phyloP scores from a whole-genome alignment of 2,113 vertebrate species.

The Kobus ellipsiprymnus region DNA sequence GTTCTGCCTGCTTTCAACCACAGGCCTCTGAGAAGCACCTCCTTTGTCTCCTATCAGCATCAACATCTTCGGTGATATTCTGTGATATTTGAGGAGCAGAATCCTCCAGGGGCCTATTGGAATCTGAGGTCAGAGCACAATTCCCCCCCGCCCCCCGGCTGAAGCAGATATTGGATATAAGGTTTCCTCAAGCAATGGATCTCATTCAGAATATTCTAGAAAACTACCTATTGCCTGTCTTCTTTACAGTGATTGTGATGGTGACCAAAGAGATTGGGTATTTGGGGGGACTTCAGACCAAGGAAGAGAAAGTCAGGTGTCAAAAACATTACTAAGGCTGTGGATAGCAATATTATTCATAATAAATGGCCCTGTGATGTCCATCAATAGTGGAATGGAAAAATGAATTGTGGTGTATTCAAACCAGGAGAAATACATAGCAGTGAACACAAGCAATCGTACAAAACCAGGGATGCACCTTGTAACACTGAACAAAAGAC shows the following conservation, averaged over 20 bases:
- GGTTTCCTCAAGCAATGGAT: neutral
- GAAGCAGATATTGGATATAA: neutral
- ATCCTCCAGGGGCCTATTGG: slow-evolving; percentile 24
- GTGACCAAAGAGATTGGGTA: neutral
- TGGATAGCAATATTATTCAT: neutral
- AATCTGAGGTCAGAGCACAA: neutral
- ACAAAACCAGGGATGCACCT: neutral
- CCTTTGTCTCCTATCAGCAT: slow-evolving; percentile 29
- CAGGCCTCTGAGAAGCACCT: neutral
- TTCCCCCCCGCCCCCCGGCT: neutral
- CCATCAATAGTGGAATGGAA: neutral
- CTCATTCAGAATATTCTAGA: slow-evolving; percentile 10
- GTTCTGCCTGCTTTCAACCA: neutral
- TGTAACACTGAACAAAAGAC: neutral
- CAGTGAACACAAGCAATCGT: neutral
- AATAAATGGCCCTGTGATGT: neutral
- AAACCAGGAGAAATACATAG: neutral
- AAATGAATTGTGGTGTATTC: neutral
- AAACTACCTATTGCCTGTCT: neutral
- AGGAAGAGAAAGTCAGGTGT: neutral
- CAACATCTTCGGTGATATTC: neutral
- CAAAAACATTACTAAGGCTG: neutral
- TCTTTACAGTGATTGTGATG: neutral
- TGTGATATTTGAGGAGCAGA: neutral
- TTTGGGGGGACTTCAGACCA: neutral